Evolutionary conservation across 23 tunicate genomes (phyloP), one percentile per base, ranked within the genome.

Genomic region (Trididemnum nubilum): DNA sequence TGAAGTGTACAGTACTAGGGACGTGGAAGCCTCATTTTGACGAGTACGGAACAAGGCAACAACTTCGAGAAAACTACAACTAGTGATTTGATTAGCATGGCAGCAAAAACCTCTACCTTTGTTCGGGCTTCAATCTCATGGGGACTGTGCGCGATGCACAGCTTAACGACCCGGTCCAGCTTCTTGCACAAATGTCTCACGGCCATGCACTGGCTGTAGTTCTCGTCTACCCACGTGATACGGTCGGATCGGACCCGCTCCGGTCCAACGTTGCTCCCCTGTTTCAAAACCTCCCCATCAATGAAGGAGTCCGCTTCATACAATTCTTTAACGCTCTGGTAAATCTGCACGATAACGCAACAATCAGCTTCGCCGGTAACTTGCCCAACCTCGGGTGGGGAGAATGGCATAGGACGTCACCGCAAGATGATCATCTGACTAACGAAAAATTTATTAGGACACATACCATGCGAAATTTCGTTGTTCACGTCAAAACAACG

Each of bases 191-290:
- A 58, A 33, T 51, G 32, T 49, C 64, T 66, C 21, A 91, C 15
- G 0, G 39, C 71, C 35, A 36, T 1, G 54, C 90, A 91, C 5
- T 77, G 58, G 15, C 51, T 67, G 44, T 73, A 80, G 12, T 25
- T 12, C 31, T 74, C 77, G 44, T 83, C 97, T 23, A 82, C 72
- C 97, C 97, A 91, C 0, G 81, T 44, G 3, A 91, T 76, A 18
- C 64, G 72, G 66, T 91, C 97, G 4, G 80, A 38, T 0, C 97
- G 87, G 21, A 90, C 85, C 3, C 77, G 58, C 0, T 63, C 80
- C 2, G 75, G 27, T 0, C 83, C 80, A 54, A 60, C 52, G 9
- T 79, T 81, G 71, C 88, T 85, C 24, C 90, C 88, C 65, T 85
- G 88, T 34, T 76, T 76, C 29, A 85, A 76, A 67, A 85, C 80